Percentiles rank a stretch among this genome's conserved stretches.
These are phyloP conservation scores for Parambassis ranga DNA, from an alignment of 2,797 vertebrate species.

Conservation along the genomic window DNA sequence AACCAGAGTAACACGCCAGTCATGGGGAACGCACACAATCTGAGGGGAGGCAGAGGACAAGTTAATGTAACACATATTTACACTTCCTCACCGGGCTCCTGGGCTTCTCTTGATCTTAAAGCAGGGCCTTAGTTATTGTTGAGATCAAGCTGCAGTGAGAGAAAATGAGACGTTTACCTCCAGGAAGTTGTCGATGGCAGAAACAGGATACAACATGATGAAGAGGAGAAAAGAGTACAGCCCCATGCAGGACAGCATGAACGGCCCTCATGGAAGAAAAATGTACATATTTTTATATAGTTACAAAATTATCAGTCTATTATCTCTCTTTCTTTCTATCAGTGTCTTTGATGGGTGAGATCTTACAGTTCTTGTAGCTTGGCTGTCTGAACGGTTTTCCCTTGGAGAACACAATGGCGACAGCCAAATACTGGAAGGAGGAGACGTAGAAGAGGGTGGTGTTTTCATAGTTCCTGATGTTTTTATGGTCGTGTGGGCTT, in stretches of 20 bases:
- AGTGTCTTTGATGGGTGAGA: neutral
- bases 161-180: slow-evolving; percentile 79
- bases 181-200: slow-evolving; percentile 84
- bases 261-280: slow-evolving; percentile 75
- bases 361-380: slow-evolving; percentile 95
- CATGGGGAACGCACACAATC: slow-evolving; percentile 90
- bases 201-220: slow-evolving; percentile 90
- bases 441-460: slow-evolving; percentile 96
- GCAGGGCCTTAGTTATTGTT: neutral
- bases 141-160: neutral
- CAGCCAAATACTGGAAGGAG: slow-evolving; percentile 94
- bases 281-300: neutral
- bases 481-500: slow-evolving; percentile 72
- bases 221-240: slow-evolving; percentile 87
- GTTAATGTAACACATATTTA: neutral
- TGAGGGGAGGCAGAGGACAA: slow-evolving; percentile 58
- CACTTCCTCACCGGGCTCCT: neutral
- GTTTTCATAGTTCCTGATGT: slow-evolving; percentile 94
- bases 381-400: slow-evolving; percentile 97
- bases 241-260: slow-evolving; percentile 84
- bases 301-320: too few species aligned
- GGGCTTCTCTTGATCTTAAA: neutral
- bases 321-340: too few species aligned
- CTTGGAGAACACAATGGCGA: slow-evolving; percentile 95
- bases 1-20: slow-evolving; percentile 88